Percentiles rank a stretch among this genome's conserved stretches.
phyloP scores from a whole-genome alignment of 2,113 vertebrate species.

The Salvator merianae region DNA sequence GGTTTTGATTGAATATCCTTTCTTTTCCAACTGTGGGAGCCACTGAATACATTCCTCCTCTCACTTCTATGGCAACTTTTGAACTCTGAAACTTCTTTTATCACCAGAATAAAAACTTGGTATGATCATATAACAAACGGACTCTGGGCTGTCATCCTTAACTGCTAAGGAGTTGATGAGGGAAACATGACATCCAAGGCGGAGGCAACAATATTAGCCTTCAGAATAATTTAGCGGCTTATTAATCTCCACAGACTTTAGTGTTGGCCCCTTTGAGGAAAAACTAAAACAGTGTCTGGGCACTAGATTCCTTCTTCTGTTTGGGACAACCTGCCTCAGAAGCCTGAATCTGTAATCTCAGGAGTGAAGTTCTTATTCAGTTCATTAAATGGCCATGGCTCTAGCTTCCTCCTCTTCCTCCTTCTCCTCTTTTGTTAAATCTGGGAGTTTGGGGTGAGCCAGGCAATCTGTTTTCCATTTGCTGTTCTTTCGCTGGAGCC shows the following conservation, averaged over 20 bases:
- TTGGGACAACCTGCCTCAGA: neutral
- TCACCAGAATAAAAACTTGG: neutral
- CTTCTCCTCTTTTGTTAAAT: too few species aligned
- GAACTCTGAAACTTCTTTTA: neutral
- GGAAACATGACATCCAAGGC: neutral
- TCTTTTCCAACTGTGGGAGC: neutral
- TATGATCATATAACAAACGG: neutral
- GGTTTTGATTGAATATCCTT: too few species aligned
- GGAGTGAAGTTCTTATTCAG: slow-evolving; percentile 19
- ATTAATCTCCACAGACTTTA: neutral
- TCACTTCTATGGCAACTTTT: neutral
- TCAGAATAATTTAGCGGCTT: neutral
- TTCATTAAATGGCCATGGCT: slow-evolving; percentile 47
- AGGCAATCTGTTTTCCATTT: slow-evolving; percentile 78
- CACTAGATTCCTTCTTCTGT: neutral
- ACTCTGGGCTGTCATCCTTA: neutral
- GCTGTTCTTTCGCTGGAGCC: slow-evolving; percentile 74
- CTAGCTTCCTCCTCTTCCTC: slow-evolving; percentile 62
- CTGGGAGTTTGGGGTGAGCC: slow-evolving; percentile 59
- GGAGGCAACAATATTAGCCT: neutral
- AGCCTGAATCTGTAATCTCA: slow-evolving; percentile 2
- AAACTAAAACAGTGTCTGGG: neutral
- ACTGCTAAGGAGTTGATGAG: slow-evolving; percentile 6
- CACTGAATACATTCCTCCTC: neutral
- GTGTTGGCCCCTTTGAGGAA: neutral